Evolutionary conservation across 2,888 invertebrate species (phyloP).

Genomic region (Heliconius aoede): DNA sequence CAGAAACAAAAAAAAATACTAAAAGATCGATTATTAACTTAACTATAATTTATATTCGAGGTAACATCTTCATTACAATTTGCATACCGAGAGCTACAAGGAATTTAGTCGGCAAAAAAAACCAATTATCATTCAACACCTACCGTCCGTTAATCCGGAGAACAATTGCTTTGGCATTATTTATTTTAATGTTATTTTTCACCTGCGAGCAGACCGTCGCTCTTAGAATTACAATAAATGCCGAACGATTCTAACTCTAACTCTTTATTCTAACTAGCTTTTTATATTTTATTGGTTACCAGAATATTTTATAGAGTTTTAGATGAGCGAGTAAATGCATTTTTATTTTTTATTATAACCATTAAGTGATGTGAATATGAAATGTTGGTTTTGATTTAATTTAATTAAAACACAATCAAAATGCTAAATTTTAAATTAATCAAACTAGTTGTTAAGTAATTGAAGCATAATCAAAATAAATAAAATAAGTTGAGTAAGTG

Average conservation of each 20-base stretch:
- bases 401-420: background rate
- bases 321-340: background rate
- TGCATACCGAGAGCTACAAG: conserved; percentile 42
- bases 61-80: conserved; percentile 28
- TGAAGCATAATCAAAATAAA: too few species aligned
- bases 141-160: conserved; percentile 33
- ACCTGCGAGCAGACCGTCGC: conserved; percentile 6
- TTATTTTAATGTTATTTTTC: conserved; percentile 41
- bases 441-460: background rate
- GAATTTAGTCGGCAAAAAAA: conserved; percentile 41
- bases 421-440: background rate
- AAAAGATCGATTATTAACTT: background rate
- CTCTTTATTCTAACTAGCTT: background rate
- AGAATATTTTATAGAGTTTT: background rate
- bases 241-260: background rate
- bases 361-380: background rate
- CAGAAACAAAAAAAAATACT: background rate
- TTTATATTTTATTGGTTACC: background rate
- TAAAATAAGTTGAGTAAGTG: too few species aligned
- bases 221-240: conserved; percentile 11
- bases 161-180: conserved; percentile 39
- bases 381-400: background rate
- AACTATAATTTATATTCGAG: conserved; percentile 15
- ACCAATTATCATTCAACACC: conserved; percentile 44
- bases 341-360: background rate